These are phyloP conservation scores for Troides oblongomaculatus DNA, from an alignment of 2,888 invertebrate species.

Conservation along the genomic window DNA sequence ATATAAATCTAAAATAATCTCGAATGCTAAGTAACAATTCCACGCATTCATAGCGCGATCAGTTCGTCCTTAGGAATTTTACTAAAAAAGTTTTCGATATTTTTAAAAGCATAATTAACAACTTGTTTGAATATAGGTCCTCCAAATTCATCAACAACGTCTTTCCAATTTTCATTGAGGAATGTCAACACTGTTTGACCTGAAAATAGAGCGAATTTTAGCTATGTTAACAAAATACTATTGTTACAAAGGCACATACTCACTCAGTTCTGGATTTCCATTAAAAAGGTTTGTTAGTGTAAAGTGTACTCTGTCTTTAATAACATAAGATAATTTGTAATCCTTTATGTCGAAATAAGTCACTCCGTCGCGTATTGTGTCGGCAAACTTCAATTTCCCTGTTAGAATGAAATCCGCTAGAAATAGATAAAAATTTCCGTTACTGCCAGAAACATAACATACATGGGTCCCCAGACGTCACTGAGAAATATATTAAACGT, in stretches of 20 bases:
- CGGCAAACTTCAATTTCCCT: conserved; percentile 47
- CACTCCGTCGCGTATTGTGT: conserved; percentile 50
- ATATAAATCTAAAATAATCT: neutral
- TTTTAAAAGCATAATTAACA: conserved; percentile 37
- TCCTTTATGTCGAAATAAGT: conserved; percentile 50
- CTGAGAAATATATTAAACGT: no score
- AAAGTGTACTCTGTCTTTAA: conserved; percentile 52
- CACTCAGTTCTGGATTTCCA: conserved; percentile 60
- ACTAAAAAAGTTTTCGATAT: conserved; percentile 51
- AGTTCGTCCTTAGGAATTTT: conserved; percentile 58
- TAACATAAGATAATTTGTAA: conserved; percentile 43
- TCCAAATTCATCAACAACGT: conserved; percentile 59
- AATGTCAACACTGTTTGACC: conserved; percentile 60
- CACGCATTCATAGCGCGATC: conserved; percentile 20
- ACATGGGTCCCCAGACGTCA: no score
- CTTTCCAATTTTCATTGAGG: conserved; percentile 60
- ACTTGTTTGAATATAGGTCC: conserved; percentile 51
- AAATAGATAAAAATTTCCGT: conserved; percentile 33
- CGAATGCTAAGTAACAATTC: neutral
- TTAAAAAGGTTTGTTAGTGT: conserved; percentile 56
- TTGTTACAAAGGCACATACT: conserved; percentile 37
- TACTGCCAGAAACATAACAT: no score
- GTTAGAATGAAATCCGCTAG: conserved; percentile 47
- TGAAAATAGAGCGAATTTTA: conserved; percentile 38
- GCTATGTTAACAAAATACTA: neutral